These are phyloP conservation scores for Lateolabrax maculatus DNA, from an alignment of 2,797 vertebrate genomes.

Conservation along the genomic window DNA sequence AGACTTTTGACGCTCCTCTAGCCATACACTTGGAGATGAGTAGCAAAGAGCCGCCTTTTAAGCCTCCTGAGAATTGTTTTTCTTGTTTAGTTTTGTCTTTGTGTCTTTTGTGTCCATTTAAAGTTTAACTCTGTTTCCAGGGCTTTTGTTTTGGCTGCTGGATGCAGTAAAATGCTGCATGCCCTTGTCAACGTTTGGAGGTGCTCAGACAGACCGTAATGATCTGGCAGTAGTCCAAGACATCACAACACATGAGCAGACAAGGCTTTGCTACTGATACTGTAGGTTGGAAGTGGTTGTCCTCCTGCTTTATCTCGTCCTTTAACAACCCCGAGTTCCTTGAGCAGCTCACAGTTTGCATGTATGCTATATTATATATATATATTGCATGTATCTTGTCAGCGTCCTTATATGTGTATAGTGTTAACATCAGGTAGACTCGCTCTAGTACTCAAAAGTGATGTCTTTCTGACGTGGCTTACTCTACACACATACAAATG, in stretches of 20 bases:
- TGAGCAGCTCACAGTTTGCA: constrained; percentile 8
- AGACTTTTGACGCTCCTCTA: constrained; percentile 19
- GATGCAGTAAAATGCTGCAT: constrained; percentile 48
- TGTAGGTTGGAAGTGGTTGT: constrained; percentile 47
- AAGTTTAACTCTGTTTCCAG: constrained; percentile 14
- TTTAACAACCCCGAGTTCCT: constrained; percentile 32
- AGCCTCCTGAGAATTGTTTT: constrained; percentile 17
- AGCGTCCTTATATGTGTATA: background rate
- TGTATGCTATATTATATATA: too few species aligned
- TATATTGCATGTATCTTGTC: too few species aligned
- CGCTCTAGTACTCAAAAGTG: background rate
- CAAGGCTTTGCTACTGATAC: constrained; percentile 40
- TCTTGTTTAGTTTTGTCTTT: constrained; percentile 4
- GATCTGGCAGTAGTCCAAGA: constrained; percentile 68
- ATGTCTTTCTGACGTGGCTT: too few species aligned
- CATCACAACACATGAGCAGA: constrained; percentile 32
- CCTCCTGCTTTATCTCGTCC: constrained; percentile 50
- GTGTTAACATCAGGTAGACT: background rate
- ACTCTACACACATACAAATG: too few species aligned
- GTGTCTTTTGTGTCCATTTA: constrained; percentile 21
- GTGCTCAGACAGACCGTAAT: constrained; percentile 68
- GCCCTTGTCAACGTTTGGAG: constrained; percentile 70
- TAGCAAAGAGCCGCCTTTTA: constrained; percentile 17
- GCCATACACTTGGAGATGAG: constrained; percentile 18
- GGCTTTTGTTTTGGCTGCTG: constrained; percentile 22